phyloP scores from a whole-genome alignment of 2,797 vertebrate species.

The Sebastes minor region DNA sequence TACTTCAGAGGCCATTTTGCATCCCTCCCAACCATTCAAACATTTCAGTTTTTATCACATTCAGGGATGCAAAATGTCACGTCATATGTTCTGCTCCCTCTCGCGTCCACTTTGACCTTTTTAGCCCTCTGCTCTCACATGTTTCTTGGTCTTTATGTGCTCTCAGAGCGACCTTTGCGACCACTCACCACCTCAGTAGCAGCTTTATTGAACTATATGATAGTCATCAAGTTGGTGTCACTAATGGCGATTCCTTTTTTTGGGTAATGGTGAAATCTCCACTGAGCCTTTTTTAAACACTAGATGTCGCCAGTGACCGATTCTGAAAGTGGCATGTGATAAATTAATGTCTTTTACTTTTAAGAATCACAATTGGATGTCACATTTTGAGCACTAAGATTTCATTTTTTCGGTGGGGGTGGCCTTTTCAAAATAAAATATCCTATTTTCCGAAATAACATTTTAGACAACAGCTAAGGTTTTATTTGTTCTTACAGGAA shows the following conservation, averaged over 20 bases:
- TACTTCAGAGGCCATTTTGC: conserved; percentile 43
- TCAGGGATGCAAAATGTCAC: conserved; percentile 39
- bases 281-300: conserved; percentile 48
- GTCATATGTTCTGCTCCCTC: neutral
- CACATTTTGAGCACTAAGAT: conserved; percentile 23
- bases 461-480: conserved; percentile 5
- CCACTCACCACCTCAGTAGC: conserved; percentile 8
- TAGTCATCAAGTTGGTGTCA: neutral
- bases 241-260: neutral
- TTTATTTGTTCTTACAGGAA: neutral
- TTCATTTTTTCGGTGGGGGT: neutral
- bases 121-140: neutral
- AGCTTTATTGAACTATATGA: neutral
- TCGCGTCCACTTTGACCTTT: neutral
- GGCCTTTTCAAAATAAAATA: neutral
- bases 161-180: conserved; percentile 34
- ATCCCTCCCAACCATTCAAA: conserved; percentile 12
- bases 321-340: conserved; percentile 12
- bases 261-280: neutral
- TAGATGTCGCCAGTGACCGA: conserved; percentile 59
- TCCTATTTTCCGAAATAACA: neutral
- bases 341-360: neutral
- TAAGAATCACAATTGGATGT: conserved; percentile 1
- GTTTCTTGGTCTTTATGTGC: neutral
- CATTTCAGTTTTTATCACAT: conserved; percentile 12